Conservation (phyloP, 2,888 invertebrate species). For the Miltochrista miniata region DNA sequence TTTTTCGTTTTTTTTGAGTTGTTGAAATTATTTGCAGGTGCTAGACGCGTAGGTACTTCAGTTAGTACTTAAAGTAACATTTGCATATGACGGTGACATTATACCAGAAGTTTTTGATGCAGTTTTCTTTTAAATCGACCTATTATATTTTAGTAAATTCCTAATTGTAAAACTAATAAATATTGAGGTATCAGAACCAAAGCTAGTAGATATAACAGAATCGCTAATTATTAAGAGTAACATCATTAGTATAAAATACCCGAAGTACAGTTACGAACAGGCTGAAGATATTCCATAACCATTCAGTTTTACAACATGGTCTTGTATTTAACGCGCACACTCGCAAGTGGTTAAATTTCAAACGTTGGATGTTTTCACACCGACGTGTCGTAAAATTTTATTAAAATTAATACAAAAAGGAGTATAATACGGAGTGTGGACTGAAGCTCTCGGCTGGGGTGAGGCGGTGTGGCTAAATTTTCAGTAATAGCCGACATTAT, state of each 20-base stretch:
- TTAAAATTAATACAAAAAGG: conserved; percentile 58
- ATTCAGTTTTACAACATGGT: conserved; percentile 16
- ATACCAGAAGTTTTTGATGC: too few species aligned
- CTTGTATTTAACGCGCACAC: conserved; percentile 16
- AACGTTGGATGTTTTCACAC: conserved; percentile 37
- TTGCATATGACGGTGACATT: too few species aligned
- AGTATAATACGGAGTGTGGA: conserved; percentile 41
- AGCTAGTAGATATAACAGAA: too few species aligned
- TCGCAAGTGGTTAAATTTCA: conserved; percentile 35
- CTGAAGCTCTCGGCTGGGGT: conserved; percentile 59
- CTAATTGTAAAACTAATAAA: too few species aligned
- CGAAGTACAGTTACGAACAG: conserved; percentile 9
- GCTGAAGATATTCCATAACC: conserved; percentile 16
- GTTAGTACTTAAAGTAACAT: too few species aligned
- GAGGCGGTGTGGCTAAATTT: conserved; percentile 65
- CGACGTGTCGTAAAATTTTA: conserved; percentile 49
- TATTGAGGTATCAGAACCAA: too few species aligned
- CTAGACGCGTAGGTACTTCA: too few species aligned
- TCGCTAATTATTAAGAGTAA: not conserved
- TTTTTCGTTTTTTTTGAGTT: too few species aligned
- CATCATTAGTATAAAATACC: not conserved
- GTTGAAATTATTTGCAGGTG: too few species aligned
- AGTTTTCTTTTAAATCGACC: too few species aligned
- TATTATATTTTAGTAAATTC: too few species aligned
- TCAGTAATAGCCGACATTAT: conserved; percentile 62